Evolutionary conservation across 2,113 vertebrate species (phyloP), one percentile per base, ranked within the genome.

Genomic region (Siphamia tubifer): DNA sequence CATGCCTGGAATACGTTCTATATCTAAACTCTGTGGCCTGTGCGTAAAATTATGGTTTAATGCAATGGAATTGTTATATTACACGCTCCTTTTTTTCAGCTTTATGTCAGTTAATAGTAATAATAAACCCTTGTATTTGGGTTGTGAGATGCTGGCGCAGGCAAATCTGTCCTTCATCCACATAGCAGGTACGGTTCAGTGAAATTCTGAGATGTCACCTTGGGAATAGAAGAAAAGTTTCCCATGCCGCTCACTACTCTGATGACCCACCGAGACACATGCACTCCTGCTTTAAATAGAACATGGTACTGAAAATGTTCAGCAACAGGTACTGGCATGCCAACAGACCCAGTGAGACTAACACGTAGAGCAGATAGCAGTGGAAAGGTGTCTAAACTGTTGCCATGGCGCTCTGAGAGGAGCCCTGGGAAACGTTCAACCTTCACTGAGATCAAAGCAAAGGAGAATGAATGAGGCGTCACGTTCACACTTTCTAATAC

Each of bases 231-330:
- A 84, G 53, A 27, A 27, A 57, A 45, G 21, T 39, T 62, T 52
- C 47, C 54, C 23, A 25, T 74, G 35, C 24, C 58, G 11, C 28
- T 36, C 13, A 5, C 40, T 1, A 5, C 43, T 39, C 27, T 31
- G 34, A 38, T 28, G 20, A 54, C 51, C 5, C 6, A 6, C 47
- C 35, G 28, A 28, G 44, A 6, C 51, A 40, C 66, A 49, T 36
- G 13, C 38, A 40, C 17, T 27, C 42, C 49, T 25, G 54, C 78
- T 68, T 79, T 73, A 85, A 85, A 88, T 88, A 89, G 79, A 73
- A 34, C 7, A 56, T 66, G 42, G 49, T 69, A 43, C 44, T 6
- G 23, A 68, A 76, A 31, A 64, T 45, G 75, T 71, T 75, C 39
- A 24, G 55, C 60, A 80, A 23, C 77, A 74, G 70, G 77, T 67